Conservation (phyloP, 2,888 invertebrate genomes). For the Cabera pusaria region DNA sequence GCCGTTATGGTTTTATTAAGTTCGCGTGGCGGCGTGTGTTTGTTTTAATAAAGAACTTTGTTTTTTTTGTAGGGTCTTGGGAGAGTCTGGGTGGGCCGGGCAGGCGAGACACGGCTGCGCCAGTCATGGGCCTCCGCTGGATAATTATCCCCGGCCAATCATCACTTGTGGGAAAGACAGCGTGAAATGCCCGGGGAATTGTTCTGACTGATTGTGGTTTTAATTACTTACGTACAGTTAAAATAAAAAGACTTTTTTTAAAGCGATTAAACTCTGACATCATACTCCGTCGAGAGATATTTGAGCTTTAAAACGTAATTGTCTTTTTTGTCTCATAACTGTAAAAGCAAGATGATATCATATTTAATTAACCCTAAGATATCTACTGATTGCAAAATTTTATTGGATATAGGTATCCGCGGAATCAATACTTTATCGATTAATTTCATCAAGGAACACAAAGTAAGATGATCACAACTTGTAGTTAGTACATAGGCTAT, state of each 20-base stretch:
- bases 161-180: slow-evolving; percentile 61
- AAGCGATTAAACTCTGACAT: slow-evolving; percentile 17
- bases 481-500: no score
- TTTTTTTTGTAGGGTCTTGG: slow-evolving; percentile 48
- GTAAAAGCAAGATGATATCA: slow-evolving; percentile 12
- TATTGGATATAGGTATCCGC: no score
- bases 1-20: slow-evolving; percentile 77
- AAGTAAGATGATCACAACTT: no score
- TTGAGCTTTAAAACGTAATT: no score
- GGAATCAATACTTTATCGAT: no score
- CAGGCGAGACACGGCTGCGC: slow-evolving; percentile 73
- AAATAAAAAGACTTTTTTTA: slow-evolving; percentile 10
- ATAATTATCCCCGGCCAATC: slow-evolving; percentile 64
- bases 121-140: slow-evolving; percentile 42
- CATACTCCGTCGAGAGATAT: no score
- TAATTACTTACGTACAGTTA: slow-evolving; percentile 35
- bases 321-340: no score
- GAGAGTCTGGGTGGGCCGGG: slow-evolving; percentile 72
- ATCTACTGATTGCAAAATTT: no score
- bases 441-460: no score
- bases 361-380: no score
- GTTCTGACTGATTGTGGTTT: slow-evolving; percentile 51
- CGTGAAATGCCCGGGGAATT: slow-evolving; percentile 64
- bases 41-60: slow-evolving; percentile 75
- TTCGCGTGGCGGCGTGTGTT: slow-evolving; percentile 76